Base-by-base conservation (phyloP, 2,888 invertebrate genomes). In the Dyspetes luteomarginatus region DNA sequence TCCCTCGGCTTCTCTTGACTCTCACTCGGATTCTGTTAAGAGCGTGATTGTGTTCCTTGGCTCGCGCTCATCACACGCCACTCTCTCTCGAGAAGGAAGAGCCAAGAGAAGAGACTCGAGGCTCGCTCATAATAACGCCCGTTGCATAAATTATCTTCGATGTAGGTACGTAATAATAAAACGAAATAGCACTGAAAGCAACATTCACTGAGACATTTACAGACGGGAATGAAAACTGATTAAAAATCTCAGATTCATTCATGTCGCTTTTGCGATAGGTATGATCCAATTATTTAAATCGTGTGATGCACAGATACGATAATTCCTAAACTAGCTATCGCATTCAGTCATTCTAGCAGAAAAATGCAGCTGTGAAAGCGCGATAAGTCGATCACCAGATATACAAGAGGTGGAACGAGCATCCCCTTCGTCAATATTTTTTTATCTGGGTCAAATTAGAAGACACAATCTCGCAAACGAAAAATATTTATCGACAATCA, bases 131-230 rank as follows among this genome's bases (percentile, higher is more conserved):
- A 69, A 68, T 28, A 74, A 65, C 22, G 17, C 58, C 43, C 41
- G 73, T 48, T 81, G 77, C 68, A 77, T 77, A 73, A 81, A 81
- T 81, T 81, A 76, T 81, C 76, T 36, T 72, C 62, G 60, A 80
- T 81, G 62, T 68, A 68, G 56, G 68, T 64, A 62, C 72, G 55
- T 62, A 30, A 73, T 52, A n/a, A 56, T 24, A 22, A 56, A 52
- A 56, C 50, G 24, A 73, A 68, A 69, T 56, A 64, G 4, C 52
- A 30, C 22, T 12, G 50, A n/a, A 65, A 45, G 15, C 26, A 62
- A 76, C 5, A 17, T 22, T 60, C 17, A 24, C 26, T 58, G 28
- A 4, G 3, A 56, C 67, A 30, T 30, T 60, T 64, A 50, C 28
- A 17, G 9, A 45, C 43, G 43, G 52, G 45, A 58, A 19, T 0